These are phyloP conservation scores for Diacarnus erythraeanus DNA, from an alignment of 37 sponge, comb jelly and placozoan species.

Conservation along the genomic window DNA sequence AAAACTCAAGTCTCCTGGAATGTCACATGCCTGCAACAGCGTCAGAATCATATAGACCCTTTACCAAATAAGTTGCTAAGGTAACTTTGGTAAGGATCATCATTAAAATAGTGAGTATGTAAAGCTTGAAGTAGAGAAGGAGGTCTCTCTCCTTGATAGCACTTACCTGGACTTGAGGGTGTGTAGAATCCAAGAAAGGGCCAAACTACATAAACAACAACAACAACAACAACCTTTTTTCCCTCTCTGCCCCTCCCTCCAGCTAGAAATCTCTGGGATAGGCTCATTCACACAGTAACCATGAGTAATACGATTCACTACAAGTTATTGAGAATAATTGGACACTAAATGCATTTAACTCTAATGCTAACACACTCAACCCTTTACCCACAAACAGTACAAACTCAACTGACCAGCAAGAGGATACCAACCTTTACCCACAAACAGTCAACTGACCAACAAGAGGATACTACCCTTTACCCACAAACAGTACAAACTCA, in stretches of 20 bases:
- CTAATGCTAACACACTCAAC: too few relatives aligned
- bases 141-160: too few relatives aligned
- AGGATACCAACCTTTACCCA: neutral
- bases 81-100: too few relatives aligned
- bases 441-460: neutral
- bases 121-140: too few relatives aligned
- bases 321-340: too few relatives aligned
- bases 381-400: neutral
- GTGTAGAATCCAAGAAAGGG: constrained; percentile 63
- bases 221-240: constrained; percentile 3
- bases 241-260: neutral
- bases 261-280: too few relatives aligned
- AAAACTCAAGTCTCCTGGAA: constrained; percentile 36
- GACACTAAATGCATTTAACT: too few relatives aligned
- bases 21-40: constrained; percentile 13
- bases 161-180: constrained; percentile 58
- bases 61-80: too few relatives aligned
- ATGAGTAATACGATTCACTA: too few relatives aligned
- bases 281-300: too few relatives aligned
- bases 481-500: neutral
- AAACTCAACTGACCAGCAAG: neutral
- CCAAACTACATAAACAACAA: constrained; percentile 28
- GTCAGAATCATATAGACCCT: neutral
- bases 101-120: too few relatives aligned
- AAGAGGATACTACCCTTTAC: neutral